Evolutionary conservation across 2,888 invertebrate genomes (phyloP), one percentile per base, ranked within the genome.

Genomic region (Pandemis corylana): DNA sequence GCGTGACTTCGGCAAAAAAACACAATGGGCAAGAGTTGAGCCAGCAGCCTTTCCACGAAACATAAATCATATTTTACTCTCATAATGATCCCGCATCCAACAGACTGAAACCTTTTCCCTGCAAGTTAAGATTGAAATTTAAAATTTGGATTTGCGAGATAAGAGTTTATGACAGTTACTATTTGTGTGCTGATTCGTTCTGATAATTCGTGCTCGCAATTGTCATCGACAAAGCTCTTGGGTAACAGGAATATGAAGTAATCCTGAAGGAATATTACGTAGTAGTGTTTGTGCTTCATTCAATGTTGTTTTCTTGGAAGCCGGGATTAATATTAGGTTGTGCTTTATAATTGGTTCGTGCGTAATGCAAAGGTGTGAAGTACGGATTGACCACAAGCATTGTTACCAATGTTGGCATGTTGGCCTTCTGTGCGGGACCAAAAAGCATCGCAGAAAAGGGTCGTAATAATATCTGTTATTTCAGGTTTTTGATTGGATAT

Each of bases 11-110:
- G 20, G 28, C 68, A 73, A 66, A 62, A 62, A 64, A 75, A 78
- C 78, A 91, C 90, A 92, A 92, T 90, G 79, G 90, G 91, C 85
- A 92, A 92, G 93, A 91, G 93, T 92, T 93, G 86, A 82, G 80
- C 83, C 80, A 79, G 79, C 77, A 81, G 79, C 78, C 80, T 90
- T 46, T 91, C 89, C 80, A 72, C 82, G 90, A 90, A 91, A 12
- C n/a, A 42, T 59, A 59, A 59, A 59, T 59, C 59, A 59, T 59
- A 59, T 12, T 28, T n/a, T 10, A 28, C 59, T 59, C 56, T 7
- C 10, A 59, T 12, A 28, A 28, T 10, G 28, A 20, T 28, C 28
- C 20, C 5, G 5, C 59, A 4, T 10, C 10, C 59, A 7, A 28
- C 10, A 59, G 28, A 28, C 6, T 4, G 28, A 28, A 12, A 59